phyloP scores from a whole-genome alignment of 2,888 invertebrate genomes.

The Notocelia uddmanniana region DNA sequence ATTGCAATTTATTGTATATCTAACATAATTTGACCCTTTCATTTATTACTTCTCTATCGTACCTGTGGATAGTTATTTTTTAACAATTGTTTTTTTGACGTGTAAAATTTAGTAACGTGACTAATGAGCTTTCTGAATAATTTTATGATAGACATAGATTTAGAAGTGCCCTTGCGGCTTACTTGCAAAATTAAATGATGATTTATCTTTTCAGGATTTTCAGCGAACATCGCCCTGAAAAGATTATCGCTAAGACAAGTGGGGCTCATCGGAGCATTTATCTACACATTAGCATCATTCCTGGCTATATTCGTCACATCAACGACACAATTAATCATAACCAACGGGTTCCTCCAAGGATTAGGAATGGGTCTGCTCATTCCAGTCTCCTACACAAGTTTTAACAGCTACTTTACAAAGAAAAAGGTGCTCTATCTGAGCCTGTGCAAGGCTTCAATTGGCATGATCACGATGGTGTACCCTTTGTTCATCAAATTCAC shows the following conservation, averaged over 20 bases:
- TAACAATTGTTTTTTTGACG: no score
- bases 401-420: constrained; percentile 91
- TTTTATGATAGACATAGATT: no score
- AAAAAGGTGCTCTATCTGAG: constrained; percentile 90
- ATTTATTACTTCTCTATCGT: no score
- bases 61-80: no score
- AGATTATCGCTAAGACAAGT: constrained; percentile 88
- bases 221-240: constrained; percentile 89
- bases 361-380: constrained; percentile 90
- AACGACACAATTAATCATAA: constrained; percentile 87
- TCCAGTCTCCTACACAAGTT: constrained; percentile 90
- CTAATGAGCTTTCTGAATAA: no score
- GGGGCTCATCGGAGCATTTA: constrained; percentile 87
- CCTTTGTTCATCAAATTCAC: constrained; percentile 88
- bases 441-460: constrained; percentile 89
- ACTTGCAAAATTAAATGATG: no score
- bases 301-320: constrained; percentile 87
- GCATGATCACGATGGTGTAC: constrained; percentile 88
- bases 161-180: no score
- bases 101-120: no score
- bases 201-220: constrained; percentile 84
- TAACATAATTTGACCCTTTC: no score
- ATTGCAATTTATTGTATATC: no score
- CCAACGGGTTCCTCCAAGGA: constrained; percentile 88
- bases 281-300: constrained; percentile 88